Percentiles rank a stretch among this genome's conserved stretches.
These are phyloP conservation scores for Cephus spinipes DNA, from an alignment of 2,888 invertebrate genomes.

Conservation along the genomic window DNA sequence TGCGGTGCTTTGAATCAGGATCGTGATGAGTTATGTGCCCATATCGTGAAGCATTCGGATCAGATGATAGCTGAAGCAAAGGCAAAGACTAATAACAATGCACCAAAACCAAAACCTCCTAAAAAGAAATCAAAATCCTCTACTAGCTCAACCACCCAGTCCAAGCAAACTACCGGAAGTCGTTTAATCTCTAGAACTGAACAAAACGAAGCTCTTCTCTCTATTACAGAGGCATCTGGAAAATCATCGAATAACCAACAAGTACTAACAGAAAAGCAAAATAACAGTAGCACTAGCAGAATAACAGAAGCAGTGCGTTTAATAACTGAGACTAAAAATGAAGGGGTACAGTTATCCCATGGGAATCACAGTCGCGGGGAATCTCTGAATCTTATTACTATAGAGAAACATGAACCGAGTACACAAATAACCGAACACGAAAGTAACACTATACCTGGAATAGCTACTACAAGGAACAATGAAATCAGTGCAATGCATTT, in stretches of 20 bases:
- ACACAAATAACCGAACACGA: constrained; percentile 5
- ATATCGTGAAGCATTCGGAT: constrained; percentile 70
- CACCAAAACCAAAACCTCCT: constrained; percentile 40
- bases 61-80: constrained; percentile 68
- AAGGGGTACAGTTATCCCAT: constrained; percentile 26
- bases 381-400: constrained; percentile 1
- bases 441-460: constrained; percentile 23
- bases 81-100: constrained; percentile 52
- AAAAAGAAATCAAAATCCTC: constrained; percentile 37
- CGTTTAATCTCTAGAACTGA: constrained; percentile 36
- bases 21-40: constrained; percentile 69
- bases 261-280: constrained; percentile 31
- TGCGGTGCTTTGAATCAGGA: constrained; percentile 66
- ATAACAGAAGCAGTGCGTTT: constrained; percentile 36
- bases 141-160: constrained; percentile 16
- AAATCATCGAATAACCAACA: constrained; percentile 34
- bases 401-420: constrained; percentile 7
- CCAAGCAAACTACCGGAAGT: constrained; percentile 23
- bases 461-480: constrained; percentile 28
- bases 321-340: constrained; percentile 37
- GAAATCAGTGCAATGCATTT: constrained; percentile 48
- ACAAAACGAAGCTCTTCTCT: constrained; percentile 46
- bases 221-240: constrained; percentile 39
- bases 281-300: constrained; percentile 34
- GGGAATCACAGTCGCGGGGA: constrained; percentile 3